Evolutionary conservation across 2,888 invertebrate genomes (phyloP).

Genomic region (Phragmatobia fuliginosa): DNA sequence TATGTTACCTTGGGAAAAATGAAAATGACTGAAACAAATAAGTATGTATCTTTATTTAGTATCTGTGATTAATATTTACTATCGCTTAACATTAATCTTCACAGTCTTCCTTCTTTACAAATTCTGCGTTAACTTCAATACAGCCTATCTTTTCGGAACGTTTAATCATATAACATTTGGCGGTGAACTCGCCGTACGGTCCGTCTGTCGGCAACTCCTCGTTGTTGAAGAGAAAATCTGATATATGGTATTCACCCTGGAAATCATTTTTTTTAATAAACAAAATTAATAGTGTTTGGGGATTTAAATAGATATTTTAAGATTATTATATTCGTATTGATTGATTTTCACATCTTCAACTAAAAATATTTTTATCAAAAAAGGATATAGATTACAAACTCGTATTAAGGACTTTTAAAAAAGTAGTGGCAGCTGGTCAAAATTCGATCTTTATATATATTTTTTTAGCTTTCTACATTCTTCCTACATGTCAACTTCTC

Average conservation of each 20-base stretch:
- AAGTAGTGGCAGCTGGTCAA: no score
- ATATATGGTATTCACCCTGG: slow-evolving; percentile 20
- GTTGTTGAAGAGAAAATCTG: slow-evolving; percentile 16
- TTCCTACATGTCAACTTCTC: no score
- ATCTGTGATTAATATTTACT: neutral
- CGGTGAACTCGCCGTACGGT: slow-evolving; percentile 19
- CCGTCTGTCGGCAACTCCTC: slow-evolving; percentile 19
- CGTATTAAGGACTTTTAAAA: no score
- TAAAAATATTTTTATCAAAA: no score
- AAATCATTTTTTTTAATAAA: slow-evolving; percentile 2
- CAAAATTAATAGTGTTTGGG: no score
- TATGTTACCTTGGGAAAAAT: no score
- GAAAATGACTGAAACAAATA: neutral
- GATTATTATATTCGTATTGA: no score
- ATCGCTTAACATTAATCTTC: neutral
- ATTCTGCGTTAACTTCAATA: slow-evolving; percentile 31
- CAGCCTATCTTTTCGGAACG: slow-evolving; percentile 26
- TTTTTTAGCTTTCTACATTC: no score
- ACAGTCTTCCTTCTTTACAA: slow-evolving; percentile 22
- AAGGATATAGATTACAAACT: no score
- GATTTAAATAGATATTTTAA: no score
- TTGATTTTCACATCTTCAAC: no score
- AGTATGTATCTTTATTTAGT: neutral
- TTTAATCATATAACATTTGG: slow-evolving; percentile 8
- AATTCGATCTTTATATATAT: no score